Evolutionary conservation across 2,888 invertebrate genomes (phyloP).

Genomic region (Coremacera marginata): DNA sequence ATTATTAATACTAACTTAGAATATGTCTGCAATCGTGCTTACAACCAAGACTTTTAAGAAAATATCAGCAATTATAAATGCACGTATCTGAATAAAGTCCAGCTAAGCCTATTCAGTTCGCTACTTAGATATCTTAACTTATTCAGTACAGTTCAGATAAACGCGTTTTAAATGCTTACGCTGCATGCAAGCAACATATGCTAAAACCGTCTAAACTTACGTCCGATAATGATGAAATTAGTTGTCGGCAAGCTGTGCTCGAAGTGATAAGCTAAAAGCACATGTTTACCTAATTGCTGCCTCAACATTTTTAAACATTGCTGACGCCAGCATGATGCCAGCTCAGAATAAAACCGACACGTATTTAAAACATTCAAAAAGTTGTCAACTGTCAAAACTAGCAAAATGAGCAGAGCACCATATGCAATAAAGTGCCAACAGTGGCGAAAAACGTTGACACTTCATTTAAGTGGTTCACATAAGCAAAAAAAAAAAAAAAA

Average conservation of each 20-base stretch:
- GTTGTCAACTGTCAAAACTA: slow-evolving; percentile 35
- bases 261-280: too few relatives aligned
- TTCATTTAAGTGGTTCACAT: slow-evolving; percentile 54
- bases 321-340: neutral
- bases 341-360: neutral
- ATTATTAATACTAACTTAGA: too few relatives aligned
- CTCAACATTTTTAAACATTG: neutral
- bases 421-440: slow-evolving; percentile 41
- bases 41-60: too few relatives aligned
- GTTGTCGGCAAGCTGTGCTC: neutral
- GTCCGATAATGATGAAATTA: neutral
- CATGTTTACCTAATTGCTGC: neutral
- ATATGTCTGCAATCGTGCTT: too few relatives aligned
- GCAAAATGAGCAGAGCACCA: slow-evolving; percentile 29
- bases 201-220: neutral
- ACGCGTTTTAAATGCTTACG: too few relatives aligned
- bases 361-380: too few relatives aligned
- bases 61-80: too few relatives aligned
- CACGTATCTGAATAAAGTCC: too few relatives aligned
- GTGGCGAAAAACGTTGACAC: slow-evolving; percentile 49
- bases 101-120: too few relatives aligned
- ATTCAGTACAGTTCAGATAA: too few relatives aligned
- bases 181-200: neutral
- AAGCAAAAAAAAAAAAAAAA: slow-evolving; percentile 22
- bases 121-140: too few relatives aligned